These are phyloP conservation scores for Ceuthmochares aereus DNA, from an alignment of 2,113 vertebrate genomes.

Conservation along the genomic window DNA sequence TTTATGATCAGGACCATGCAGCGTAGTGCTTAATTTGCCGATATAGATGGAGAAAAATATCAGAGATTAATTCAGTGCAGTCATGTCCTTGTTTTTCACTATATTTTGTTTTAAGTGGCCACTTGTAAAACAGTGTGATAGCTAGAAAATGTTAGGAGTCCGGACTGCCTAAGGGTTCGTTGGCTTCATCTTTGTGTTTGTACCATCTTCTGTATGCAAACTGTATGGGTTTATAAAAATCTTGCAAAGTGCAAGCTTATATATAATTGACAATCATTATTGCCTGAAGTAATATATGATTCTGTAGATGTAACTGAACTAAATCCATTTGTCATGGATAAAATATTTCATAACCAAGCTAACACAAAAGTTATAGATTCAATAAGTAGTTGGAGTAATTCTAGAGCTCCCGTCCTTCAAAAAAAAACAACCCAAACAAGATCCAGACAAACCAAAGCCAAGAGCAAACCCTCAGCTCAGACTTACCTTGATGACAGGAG, in stretches of 20 bases:
- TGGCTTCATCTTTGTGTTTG: background rate
- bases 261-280: background rate
- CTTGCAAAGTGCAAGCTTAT: background rate
- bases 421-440: background rate
- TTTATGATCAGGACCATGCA: background rate
- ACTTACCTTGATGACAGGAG: background rate
- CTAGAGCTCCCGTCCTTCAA: background rate
- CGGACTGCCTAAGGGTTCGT: background rate
- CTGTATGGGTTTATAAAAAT: background rate
- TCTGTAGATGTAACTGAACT: background rate
- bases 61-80: background rate
- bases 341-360: background rate
- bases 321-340: background rate
- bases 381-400: background rate
- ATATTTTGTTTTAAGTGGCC: background rate
- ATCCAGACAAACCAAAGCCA: background rate
- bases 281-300: background rate
- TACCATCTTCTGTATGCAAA: background rate
- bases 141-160: background rate
- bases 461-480: background rate
- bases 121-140: background rate
- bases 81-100: background rate
- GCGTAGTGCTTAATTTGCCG: background rate
- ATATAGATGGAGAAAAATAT: background rate
- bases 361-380: background rate